Conservation (phyloP, 2,888 invertebrate genomes). For the Monochamus alternatus region DNA sequence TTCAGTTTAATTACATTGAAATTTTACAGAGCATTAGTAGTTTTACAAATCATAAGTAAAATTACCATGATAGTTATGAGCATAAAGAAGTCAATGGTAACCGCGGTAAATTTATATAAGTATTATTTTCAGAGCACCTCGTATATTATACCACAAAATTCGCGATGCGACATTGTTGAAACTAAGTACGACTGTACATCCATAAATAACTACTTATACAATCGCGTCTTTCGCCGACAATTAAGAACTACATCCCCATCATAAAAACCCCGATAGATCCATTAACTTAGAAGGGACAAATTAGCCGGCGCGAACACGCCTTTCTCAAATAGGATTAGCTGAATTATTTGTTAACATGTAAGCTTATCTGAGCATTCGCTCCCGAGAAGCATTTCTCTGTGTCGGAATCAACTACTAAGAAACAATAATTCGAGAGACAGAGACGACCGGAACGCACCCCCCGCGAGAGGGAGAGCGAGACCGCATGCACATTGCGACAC, state of each 20-base stretch:
- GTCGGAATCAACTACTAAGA: slow-evolving; percentile 58
- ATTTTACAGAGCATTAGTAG: no score
- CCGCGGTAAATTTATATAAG: no score
- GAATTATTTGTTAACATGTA: slow-evolving; percentile 59
- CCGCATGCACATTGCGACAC: slow-evolving; percentile 50
- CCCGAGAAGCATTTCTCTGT: slow-evolving; percentile 52
- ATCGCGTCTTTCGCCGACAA: not conserved
- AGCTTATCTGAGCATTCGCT: slow-evolving; percentile 56
- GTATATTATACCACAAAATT: no score
- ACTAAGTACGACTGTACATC: no score
- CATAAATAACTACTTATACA: not conserved
- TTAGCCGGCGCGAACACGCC: slow-evolving; percentile 43
- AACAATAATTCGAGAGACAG: slow-evolving; percentile 57
- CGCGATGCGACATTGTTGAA: no score
- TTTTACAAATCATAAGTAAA: no score
- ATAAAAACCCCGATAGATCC: slow-evolving; percentile 26
- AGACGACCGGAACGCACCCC: slow-evolving; percentile 46
- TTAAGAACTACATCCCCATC: not conserved
- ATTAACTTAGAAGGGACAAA: slow-evolving; percentile 23
- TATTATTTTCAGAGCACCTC: no score
- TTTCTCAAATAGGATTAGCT: slow-evolving; percentile 47
- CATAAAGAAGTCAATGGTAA: no score
- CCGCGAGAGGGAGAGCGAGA: slow-evolving; percentile 54
- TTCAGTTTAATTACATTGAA: no score
- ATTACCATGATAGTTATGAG: no score